Evolutionary conservation across 2,113 vertebrate species (phyloP), one percentile per base, ranked within the genome.

Genomic region (Scatophagus argus): DNA sequence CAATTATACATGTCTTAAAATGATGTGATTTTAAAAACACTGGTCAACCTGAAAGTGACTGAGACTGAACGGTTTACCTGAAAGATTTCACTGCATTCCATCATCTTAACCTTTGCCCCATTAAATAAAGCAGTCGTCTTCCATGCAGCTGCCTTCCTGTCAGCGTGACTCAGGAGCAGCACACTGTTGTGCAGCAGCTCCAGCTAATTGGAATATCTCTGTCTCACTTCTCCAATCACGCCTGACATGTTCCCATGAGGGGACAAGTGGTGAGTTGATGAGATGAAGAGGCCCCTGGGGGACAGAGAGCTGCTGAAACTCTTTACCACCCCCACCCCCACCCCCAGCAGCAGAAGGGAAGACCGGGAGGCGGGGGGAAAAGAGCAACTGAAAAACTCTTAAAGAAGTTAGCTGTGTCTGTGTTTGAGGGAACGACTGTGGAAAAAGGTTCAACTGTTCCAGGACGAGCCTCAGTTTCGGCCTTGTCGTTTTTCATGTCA

Each of bases 401-500:
- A 23, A 58, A 54, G 27, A 43, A 52, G 55, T 64, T 74, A 39
- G 1, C 43, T 19, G 13, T 31, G 63, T 79, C 59, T 72, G 60
- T 8, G 31, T 71, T 56, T 32, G 54, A 54, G 41, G 29, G 44
- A 67, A n/a, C 36, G 12, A 44, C 34, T 1, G 52, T 79, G 60
- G 66, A 58, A 43, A 70, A 83, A 76, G 81, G 81, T 88, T 87
- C 51, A 84, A 71, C 34, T 64, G n/a, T n/a, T n/a, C n/a, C n/a
- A 31, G 44, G 74, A 61, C 8, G 39, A 67, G 64, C 23, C 54
- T 80, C 62, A 16, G 54, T 52, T 63, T 81, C 12, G n/a, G 71
- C 74, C 41, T 61, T 23, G 10, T 36, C 58, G 51, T 4, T 49
- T 43, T 82, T 93, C 91, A 82, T 88, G 92, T 94, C 85, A 92